These are phyloP conservation scores for Patella caerulea DNA, from an alignment of 2,888 invertebrate species.

Conservation along the genomic window DNA sequence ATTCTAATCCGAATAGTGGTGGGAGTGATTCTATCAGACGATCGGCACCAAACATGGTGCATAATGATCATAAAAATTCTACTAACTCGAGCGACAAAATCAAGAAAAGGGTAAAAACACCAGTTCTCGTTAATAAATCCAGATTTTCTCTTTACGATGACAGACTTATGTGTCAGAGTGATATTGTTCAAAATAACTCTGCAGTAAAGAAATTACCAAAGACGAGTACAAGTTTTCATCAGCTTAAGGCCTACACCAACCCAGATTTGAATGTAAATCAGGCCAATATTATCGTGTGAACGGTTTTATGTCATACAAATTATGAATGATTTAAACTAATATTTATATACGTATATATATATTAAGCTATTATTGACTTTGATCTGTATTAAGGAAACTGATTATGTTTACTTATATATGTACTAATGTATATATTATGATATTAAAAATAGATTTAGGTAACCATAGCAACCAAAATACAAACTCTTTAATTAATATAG, in stretches of 20 bases:
- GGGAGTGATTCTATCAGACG: background rate
- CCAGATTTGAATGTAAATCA: background rate
- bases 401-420: no score
- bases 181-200: constrained; percentile 21
- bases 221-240: constrained; percentile 48
- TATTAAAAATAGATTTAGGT: no score
- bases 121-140: constrained; percentile 50
- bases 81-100: constrained; percentile 52
- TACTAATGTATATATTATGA: no score
- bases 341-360: no score
- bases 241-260: constrained; percentile 33
- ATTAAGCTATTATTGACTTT: no score
- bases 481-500: no score
- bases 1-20: background rate
- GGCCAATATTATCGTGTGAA: no score
- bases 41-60: constrained; percentile 12
- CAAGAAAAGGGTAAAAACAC: constrained; percentile 57
- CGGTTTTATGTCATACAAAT: no score
- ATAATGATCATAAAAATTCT: constrained; percentile 16
- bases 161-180: constrained; percentile 80
- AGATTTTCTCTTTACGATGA: constrained; percentile 90
- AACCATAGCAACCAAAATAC: no score
- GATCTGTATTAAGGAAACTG: no score
- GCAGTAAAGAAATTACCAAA: constrained; percentile 32
- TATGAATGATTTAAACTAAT: no score